Evolutionary conservation across 2,113 vertebrate genomes (phyloP), one percentile per base, ranked within the genome.

Genomic region (Heterotis niloticus): DNA sequence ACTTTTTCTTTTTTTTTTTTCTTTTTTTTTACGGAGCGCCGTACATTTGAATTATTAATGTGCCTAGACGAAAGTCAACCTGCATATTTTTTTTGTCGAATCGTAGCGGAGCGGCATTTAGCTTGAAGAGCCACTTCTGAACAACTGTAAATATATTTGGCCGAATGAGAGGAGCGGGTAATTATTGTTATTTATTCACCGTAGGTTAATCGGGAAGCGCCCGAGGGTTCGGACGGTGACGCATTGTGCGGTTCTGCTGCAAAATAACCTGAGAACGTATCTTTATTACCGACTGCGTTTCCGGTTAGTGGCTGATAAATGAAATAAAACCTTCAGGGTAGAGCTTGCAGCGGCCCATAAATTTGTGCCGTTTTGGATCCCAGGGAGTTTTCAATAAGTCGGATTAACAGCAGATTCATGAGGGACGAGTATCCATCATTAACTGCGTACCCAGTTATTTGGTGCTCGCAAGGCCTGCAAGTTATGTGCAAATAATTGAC

Each of bases 361-460:
- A 74, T 74, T 56, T 26, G 51, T 74, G 54, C 14, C 54, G 56
- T 74, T 26, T n/a, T 74, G 24, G 16, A 74, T 23, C 23, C 11
- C 28, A 54, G 26, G 57, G 71, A 20, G 24, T 57, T 51, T 51
- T 74, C 71, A 74, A 26, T 74, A 57, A 24, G 71, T 73, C 71
- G 56, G 26, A 74, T 74, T 74, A 74, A 74, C 23, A 9, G 13
- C 71, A 57, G 52, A n/a, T 74, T 74, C 71, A 74, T n/a, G n/a
- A 11, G 54, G 52, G 24, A 74, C 71, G 57, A 74, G 57, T 74
- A 57, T 74, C 71, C 54, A 26, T 74, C 71, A 74, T 74, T 74
- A 74, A 24, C 11, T 13, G 26, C 5, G 3, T 44, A 73, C 13
- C 26, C 57, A 74, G 56, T 74, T 74, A 59, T 74, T 57, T 74